A percentile compares a stretch with the other conserved stretches of the same genome.
These are phyloP conservation scores for Heliconius sara DNA, from an alignment of 2,888 invertebrate genomes.

Conservation along the genomic window DNA sequence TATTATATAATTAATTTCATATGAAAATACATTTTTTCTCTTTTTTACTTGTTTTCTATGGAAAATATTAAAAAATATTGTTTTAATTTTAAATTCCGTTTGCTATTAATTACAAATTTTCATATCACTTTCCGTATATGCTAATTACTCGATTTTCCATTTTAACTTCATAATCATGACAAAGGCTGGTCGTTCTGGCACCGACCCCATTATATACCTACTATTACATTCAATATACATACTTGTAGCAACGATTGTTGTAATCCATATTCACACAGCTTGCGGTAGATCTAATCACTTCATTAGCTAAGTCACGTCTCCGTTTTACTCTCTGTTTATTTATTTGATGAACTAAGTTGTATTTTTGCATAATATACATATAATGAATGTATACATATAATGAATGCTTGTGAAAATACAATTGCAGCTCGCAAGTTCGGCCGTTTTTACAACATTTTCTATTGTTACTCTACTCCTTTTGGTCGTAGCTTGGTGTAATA, in stretches of 20 bases:
- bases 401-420: too few species aligned
- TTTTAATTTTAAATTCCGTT: background rate
- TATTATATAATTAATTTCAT: too few species aligned
- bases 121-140: background rate
- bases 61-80: background rate
- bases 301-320: conserved; percentile 10
- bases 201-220: conserved; percentile 11
- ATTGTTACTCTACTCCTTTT: too few species aligned
- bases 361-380: background rate
- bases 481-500: too few species aligned
- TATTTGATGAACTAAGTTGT: too few species aligned
- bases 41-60: too few species aligned
- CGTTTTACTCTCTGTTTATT: conserved; percentile 3
- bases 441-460: too few species aligned
- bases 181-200: conserved; percentile 12
- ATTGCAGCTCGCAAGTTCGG: too few species aligned
- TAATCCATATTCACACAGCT: conserved; percentile 4
- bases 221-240: background rate
- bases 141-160: background rate
- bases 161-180: conserved; percentile 4
- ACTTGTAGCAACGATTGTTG: conserved; percentile 4
- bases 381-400: background rate
- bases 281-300: conserved; percentile 16
- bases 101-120: background rate
- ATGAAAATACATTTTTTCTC: too few species aligned